Conservation (phyloP, 2,888 invertebrate species). For the Pterostichus madidus region DNA sequence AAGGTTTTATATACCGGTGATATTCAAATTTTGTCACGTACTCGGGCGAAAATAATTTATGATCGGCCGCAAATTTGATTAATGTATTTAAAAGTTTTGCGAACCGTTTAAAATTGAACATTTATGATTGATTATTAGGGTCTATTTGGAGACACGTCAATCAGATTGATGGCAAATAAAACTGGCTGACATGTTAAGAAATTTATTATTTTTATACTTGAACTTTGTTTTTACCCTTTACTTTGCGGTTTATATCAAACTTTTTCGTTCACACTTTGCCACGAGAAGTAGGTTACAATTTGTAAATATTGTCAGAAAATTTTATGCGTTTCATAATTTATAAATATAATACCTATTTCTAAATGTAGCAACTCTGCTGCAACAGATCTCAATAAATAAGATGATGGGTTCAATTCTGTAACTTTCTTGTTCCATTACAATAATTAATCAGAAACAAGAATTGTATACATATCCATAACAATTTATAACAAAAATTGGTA, state of each 20-base stretch:
- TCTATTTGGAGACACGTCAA: constrained; percentile 23
- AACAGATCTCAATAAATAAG: too few species aligned
- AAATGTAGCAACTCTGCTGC: too few species aligned
- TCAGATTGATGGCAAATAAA: constrained; percentile 42
- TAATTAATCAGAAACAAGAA: too few species aligned
- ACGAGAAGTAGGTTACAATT: too few species aligned
- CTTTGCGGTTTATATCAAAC: background rate
- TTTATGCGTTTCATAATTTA: too few species aligned
- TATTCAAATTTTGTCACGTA: constrained; percentile 53
- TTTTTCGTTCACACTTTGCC: background rate
- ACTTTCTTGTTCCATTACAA: too few species aligned
- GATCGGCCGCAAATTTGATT: constrained; percentile 40
- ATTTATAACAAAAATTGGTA: too few species aligned
- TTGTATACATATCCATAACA: too few species aligned
- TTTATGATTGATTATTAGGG: constrained; percentile 49
- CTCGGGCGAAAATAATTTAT: constrained; percentile 39
- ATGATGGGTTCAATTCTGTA: too few species aligned
- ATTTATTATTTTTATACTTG: constrained; percentile 24
- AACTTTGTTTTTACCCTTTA: constrained; percentile 21
- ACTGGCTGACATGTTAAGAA: constrained; percentile 41
- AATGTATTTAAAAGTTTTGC: constrained; percentile 50
- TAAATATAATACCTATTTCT: too few species aligned
- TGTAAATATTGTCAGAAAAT: too few species aligned
- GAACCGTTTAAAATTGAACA: constrained; percentile 47
- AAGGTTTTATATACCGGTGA: constrained; percentile 4